Evolutionary conservation across 2,113 vertebrate species (phyloP).

Genomic region (human): DNA sequence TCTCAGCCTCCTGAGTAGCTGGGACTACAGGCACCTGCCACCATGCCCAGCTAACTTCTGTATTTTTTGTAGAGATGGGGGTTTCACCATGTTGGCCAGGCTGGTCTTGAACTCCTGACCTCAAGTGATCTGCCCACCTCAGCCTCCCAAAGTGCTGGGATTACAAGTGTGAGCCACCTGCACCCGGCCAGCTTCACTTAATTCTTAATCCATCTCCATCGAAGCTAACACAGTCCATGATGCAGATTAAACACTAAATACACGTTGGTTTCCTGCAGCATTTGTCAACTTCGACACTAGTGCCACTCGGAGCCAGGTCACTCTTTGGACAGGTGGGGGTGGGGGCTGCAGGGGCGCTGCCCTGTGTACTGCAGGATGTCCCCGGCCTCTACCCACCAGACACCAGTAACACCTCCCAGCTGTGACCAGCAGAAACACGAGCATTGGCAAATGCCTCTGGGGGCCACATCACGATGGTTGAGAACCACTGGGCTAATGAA

Average conservation of each 20-base stretch:
- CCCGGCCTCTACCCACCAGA: not conserved
- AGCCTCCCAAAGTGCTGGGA: no score
- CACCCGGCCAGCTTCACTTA: no score
- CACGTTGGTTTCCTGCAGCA: accelerated
- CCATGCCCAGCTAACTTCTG: no score
- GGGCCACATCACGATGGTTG: accelerated
- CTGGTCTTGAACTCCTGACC: no score
- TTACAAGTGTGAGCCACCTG: no score
- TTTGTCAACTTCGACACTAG: no score
- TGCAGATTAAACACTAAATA: not conserved
- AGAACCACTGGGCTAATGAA: not conserved
- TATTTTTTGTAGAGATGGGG: no score
- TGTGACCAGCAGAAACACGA: not conserved
- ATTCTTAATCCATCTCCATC: not conserved
- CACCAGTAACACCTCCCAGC: not conserved
- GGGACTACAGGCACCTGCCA: no score
- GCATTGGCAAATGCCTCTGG: not conserved
- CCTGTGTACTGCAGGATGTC: accelerated
- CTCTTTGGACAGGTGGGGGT: not conserved
- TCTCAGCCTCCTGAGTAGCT: no score
- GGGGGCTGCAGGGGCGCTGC: accelerated
- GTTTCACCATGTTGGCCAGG: no score
- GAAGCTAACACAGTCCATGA: not conserved
- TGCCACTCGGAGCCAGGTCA: accelerated
- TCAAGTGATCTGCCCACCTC: no score